phyloP scores from a whole-genome alignment of 2,888 invertebrate species.

The Epistrophella euchroma region DNA sequence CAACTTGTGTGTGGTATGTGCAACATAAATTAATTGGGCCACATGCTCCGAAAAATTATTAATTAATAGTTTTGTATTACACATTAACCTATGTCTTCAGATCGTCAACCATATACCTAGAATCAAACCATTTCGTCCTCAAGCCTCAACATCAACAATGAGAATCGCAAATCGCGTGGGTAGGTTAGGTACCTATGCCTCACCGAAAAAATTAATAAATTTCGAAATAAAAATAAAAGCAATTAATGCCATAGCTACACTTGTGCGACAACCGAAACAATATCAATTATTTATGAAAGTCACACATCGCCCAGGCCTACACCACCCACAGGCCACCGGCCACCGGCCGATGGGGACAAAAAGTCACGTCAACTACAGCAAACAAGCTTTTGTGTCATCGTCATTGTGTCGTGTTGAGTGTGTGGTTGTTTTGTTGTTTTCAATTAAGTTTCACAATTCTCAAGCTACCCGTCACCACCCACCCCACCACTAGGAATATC shows the following conservation, averaged over 20 bases:
- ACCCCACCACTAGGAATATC: too few species aligned
- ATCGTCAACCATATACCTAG: background rate
- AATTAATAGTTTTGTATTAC: too few species aligned
- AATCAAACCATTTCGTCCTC: background rate
- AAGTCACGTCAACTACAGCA: slow-evolving; percentile 25
- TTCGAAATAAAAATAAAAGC: slow-evolving; percentile 26
- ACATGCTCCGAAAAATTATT: too few species aligned
- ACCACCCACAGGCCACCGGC: background rate
- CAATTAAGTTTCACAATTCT: slow-evolving; percentile 26
- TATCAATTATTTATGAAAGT: slow-evolving; percentile 36
- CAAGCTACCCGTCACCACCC: background rate
- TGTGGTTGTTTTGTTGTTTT: slow-evolving; percentile 26
- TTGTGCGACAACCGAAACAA: slow-evolving; percentile 18
- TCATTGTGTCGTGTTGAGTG: slow-evolving; percentile 7
- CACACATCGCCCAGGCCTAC: slow-evolving; percentile 2
- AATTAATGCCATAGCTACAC: slow-evolving; percentile 31
- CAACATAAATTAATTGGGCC: too few species aligned
- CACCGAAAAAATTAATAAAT: background rate
- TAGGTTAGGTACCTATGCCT: background rate
- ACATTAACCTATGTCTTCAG: background rate
- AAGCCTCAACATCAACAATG: background rate
- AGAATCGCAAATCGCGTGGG: background rate
- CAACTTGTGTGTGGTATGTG: too few species aligned
- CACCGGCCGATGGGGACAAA: background rate
- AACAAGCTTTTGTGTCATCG: background rate